Evolutionary conservation across 2,797 vertebrate species (phyloP), one percentile per base, ranked within the genome.

Genomic region (Eulemur albifrons): DNA sequence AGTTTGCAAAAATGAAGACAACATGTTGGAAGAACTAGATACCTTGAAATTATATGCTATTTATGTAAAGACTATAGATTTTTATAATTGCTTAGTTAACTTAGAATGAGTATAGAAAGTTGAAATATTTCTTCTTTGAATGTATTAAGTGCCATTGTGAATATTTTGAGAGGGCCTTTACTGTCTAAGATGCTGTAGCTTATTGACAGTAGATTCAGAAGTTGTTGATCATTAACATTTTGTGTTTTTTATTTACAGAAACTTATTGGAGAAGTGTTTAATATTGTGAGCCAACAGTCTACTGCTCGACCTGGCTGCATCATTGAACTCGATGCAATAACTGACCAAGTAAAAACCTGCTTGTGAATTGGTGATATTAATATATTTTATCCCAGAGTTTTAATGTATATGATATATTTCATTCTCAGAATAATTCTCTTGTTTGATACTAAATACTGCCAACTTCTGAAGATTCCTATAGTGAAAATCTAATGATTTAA

Each of bases 221-320:
- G 43, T 94, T 95, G 45, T 83, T 95, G 59, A 95, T 82, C 40
- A 25, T 87, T 96, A 90, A 88, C n/a, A 92, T 32, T 88, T 95
- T 98, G 90, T 98, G 9, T 63, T 59, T 96, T 72, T 96, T 96
- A 17, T 98, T 99, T 97, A 94, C 98, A 99, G 99, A 99, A 99
- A 99, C 99, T 99, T 83, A 99, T 99, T 94, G 99, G 99, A 7
- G 99, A 99, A 98, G 99, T 99, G 87, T 99, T 99, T 98, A 99
- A 99, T 98, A 99, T 99, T 79, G 99, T 99, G 97, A 99, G 99
- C 98, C 99, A 99, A 96, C 99, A 99, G 97, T 99, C 99, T 94
- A 99, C 99, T 93, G 99, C 99, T 98, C 99, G 99, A 93, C 99
- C 99, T 40, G 99, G 99, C 94, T 99, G 99, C 95, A 99, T 99